Evolutionary conservation across 2,888 invertebrate genomes (phyloP).

Genomic region (Chymomyza fuscimana): DNA sequence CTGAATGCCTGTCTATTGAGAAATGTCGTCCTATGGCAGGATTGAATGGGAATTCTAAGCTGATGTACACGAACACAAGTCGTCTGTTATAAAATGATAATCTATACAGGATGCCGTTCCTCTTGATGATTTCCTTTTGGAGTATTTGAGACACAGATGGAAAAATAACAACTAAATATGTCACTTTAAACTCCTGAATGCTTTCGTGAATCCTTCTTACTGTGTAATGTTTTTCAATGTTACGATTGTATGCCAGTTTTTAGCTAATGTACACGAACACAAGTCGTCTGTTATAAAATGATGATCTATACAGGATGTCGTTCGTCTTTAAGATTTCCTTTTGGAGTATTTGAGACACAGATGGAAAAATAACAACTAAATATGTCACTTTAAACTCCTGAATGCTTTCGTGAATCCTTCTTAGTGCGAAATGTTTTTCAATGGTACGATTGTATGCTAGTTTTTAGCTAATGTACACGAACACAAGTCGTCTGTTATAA

Average conservation of each 20-base stretch:
- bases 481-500: slow-evolving; percentile 49
- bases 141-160: slow-evolving; percentile 45
- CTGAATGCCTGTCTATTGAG: slow-evolving; percentile 7
- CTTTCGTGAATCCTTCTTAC: too few species aligned
- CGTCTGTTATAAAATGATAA: slow-evolving; percentile 35
- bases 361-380: slow-evolving; percentile 5
- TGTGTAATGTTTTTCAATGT: too few species aligned
- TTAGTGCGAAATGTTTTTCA: neutral
- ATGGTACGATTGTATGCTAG: neutral
- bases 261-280: slow-evolving; percentile 9
- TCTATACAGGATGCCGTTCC: slow-evolving; percentile 38
- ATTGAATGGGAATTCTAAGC: neutral
- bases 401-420: too few species aligned
- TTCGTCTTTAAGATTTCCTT: slow-evolving; percentile 8
- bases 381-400: slow-evolving; percentile 47
- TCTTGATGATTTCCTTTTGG: slow-evolving; percentile 14
- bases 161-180: slow-evolving; percentile 10
- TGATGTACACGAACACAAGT: slow-evolving; percentile 35
- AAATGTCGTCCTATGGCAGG: neutral
- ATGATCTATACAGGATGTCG: slow-evolving; percentile 19
- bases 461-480: slow-evolving; percentile 19
- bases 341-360: slow-evolving; percentile 32
- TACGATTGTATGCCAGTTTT: slow-evolving; percentile 3
- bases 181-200: slow-evolving; percentile 29
- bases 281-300: slow-evolving; percentile 33